These are phyloP conservation scores for Campaea margaritaria DNA, from an alignment of 2,888 invertebrate species.

Conservation along the genomic window DNA sequence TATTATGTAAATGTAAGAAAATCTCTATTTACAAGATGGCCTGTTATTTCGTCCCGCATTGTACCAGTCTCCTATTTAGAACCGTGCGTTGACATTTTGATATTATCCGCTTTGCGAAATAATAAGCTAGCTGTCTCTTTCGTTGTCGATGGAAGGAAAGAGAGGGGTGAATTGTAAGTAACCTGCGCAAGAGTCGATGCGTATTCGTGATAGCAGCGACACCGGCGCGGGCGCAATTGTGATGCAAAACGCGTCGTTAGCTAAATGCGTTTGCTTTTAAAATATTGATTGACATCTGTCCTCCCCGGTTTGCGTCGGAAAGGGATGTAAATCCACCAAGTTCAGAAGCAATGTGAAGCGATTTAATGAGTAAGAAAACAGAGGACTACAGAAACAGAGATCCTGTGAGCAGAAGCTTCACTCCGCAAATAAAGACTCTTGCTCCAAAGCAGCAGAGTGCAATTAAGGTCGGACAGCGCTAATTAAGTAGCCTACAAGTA, in stretches of 20 bases:
- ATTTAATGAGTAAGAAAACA: neutral
- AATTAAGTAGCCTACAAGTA: too few species aligned
- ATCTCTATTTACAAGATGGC: constrained; percentile 3
- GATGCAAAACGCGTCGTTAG: constrained; percentile 36
- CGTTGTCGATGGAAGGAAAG: neutral
- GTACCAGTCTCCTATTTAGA: constrained; percentile 27
- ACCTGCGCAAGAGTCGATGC: constrained; percentile 27
- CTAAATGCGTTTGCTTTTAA: constrained; percentile 31
- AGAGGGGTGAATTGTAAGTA: constrained; percentile 9
- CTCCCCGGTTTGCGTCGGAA: constrained; percentile 3
- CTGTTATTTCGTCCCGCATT: constrained; percentile 30
- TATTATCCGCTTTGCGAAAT: constrained; percentile 35
- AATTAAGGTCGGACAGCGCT: too few species aligned
- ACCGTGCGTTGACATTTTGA: constrained; percentile 39
- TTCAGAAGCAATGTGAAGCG: neutral
- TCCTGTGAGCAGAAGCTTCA: too few species aligned
- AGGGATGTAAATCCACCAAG: constrained; percentile 10
- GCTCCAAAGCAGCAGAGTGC: too few species aligned
- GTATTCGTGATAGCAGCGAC: constrained; percentile 24
- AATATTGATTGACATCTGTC: constrained; percentile 38
- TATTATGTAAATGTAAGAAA: constrained; percentile 29
- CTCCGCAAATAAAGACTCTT: too few species aligned
- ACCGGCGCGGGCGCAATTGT: constrained; percentile 30
- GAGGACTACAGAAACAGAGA: too few species aligned
- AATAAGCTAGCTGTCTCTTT: constrained; percentile 26